A percentile compares a stretch with the other conserved stretches of the same genome.
Evolutionary conservation across 2,113 vertebrate genomes (phyloP).

Genomic region (Struthidea cinerea): DNA sequence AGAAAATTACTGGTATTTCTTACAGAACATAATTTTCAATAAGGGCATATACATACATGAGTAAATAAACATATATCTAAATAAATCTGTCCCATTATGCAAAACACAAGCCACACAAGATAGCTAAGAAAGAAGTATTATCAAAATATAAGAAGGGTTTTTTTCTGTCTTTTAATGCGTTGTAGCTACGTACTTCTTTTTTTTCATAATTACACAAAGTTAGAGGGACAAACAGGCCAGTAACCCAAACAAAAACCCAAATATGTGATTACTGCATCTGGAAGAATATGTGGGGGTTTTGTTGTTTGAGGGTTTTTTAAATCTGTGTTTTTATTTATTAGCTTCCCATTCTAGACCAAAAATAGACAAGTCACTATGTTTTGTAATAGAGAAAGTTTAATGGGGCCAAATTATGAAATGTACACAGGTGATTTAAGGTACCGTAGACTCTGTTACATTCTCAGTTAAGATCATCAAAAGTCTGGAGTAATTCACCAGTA

Average conservation of each 20-base stretch:
- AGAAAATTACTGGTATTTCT: not conserved
- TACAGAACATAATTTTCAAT: not conserved
- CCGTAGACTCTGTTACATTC: not conserved
- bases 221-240: not conserved
- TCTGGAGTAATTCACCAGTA: not conserved
- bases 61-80: not conserved
- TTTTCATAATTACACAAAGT: not conserved
- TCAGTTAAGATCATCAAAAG: not conserved
- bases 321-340: not conserved
- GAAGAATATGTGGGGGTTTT: not conserved
- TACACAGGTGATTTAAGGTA: not conserved
- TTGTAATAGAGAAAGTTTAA: not conserved
- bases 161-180: not conserved
- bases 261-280: not conserved
- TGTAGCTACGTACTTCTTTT: accelerated
- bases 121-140: not conserved
- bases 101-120: not conserved
- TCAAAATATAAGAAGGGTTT: not conserved
- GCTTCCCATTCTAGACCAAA: not conserved
- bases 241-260: not conserved
- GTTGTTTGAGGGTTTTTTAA: not conserved
- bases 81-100: not conserved
- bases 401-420: not conserved
- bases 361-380: not conserved
- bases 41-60: not conserved